A percentile compares a stretch with the other conserved stretches of the same genome.
Conservation (phyloP, 2,113 vertebrate species). For the Larimichthys crocea region DNA sequence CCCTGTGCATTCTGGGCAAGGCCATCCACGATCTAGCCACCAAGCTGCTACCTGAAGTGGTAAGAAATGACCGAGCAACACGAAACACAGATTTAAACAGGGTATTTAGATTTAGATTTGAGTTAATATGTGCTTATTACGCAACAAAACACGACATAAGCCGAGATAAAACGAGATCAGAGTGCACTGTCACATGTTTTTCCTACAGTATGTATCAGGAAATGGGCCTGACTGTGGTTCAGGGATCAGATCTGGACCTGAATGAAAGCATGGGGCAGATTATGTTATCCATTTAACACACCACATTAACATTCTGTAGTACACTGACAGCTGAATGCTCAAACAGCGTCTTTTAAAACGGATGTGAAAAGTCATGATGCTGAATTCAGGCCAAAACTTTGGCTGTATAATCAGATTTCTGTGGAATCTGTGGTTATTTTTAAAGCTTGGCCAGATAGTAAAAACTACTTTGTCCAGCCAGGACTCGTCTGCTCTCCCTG, state of each 20-base stretch:
- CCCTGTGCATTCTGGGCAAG: slow-evolving; percentile 95
- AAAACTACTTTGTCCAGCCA: not conserved
- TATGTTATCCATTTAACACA: slow-evolving; percentile 30
- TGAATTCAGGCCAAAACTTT: slow-evolving; percentile 16
- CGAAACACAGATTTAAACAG: not conserved
- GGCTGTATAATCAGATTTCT: slow-evolving; percentile 52
- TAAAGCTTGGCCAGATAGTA: slow-evolving; percentile 34
- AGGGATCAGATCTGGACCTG: slow-evolving; percentile 20
- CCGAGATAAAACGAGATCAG: not conserved
- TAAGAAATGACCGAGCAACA: slow-evolving; percentile 78
- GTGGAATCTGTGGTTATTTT: slow-evolving; percentile 36
- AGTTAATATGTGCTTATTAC: not conserved
- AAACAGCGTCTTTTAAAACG: not conserved
- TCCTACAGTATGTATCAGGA: not conserved
- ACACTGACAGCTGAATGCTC: not conserved
- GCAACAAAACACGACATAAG: not conserved
- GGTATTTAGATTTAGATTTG: no score
- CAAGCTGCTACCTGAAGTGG: slow-evolving; percentile 96
- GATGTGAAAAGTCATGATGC: not conserved
- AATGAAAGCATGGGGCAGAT: slow-evolving; percentile 41
- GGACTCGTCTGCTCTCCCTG: not conserved
- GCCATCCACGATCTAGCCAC: slow-evolving; percentile 96
- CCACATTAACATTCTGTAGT: slow-evolving; percentile 1
- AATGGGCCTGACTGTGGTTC: not conserved
- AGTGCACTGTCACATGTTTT: not conserved